These are phyloP conservation scores for Nycticryphes semicollaris DNA, from an alignment of 2,113 vertebrate species.

Conservation along the genomic window DNA sequence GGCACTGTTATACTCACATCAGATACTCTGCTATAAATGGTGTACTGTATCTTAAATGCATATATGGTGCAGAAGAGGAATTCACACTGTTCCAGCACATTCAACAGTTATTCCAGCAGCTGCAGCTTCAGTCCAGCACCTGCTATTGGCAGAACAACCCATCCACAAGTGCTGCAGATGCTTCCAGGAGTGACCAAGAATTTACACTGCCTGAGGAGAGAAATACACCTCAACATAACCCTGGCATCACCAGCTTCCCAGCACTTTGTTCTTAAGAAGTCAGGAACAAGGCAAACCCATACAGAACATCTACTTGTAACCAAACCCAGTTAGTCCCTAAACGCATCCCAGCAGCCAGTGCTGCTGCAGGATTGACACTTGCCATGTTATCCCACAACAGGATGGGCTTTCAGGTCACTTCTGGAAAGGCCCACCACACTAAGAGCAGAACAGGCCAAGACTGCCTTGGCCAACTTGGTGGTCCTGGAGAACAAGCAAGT, in stretches of 20 bases:
- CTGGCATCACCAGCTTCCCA: fast-evolving
- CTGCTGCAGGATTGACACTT: neutral
- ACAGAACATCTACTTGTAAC: neutral
- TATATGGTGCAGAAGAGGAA: neutral
- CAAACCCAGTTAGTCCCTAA: neutral
- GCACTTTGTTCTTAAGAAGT: neutral
- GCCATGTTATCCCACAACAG: neutral
- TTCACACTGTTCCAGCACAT: neutral
- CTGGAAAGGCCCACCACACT: neutral
- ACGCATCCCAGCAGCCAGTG: neutral
- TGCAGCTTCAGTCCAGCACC: neutral
- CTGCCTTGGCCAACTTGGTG: neutral
- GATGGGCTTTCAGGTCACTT: neutral
- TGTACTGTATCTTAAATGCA: neutral
- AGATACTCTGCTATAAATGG: neutral
- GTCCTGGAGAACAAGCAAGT: neutral
- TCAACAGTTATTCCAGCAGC: neutral
- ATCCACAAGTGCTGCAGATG: neutral
- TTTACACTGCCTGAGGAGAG: neutral
- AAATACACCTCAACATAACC: neutral
- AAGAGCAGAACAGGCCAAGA: neutral
- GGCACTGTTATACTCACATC: neutral
- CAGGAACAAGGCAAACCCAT: neutral
- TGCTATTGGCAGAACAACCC: neutral
- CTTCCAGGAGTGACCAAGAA: neutral